Percentiles rank a stretch among this genome's conserved stretches.
Conservation (phyloP, 2,113 vertebrate genomes). For the Lepisosteus oculatus region DNA sequence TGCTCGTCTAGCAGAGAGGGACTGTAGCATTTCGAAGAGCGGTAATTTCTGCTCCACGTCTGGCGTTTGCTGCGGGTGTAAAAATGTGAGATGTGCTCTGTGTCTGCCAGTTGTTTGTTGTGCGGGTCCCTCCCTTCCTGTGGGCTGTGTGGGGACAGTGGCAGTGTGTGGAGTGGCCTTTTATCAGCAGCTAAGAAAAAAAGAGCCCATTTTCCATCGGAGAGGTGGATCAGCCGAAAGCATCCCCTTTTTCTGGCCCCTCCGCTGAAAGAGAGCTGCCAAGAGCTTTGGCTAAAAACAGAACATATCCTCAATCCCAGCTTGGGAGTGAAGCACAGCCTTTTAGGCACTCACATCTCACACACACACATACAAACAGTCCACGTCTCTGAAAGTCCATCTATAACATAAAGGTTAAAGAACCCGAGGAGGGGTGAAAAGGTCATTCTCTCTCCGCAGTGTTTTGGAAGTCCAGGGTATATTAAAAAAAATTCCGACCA, state of each 20-base stretch:
- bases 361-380: not conserved
- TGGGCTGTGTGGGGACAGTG: slow-evolving; percentile 11
- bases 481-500: too few relatives aligned
- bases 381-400: not conserved
- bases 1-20: slow-evolving; percentile 19
- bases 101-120: slow-evolving; percentile 26
- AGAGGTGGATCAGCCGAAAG: slow-evolving; percentile 22
- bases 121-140: slow-evolving; percentile 17
- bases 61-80: slow-evolving; percentile 23
- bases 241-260: slow-evolving; percentile 63
- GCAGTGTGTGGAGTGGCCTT: not conserved
- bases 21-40: slow-evolving; percentile 26
- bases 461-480: too few relatives aligned
- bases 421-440: not conserved
- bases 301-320: slow-evolving; percentile 28
- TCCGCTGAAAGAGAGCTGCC: slow-evolving; percentile 52
- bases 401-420: not conserved
- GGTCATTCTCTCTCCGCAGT: too few relatives aligned
- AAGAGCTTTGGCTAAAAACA: slow-evolving; percentile 40
- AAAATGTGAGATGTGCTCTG: slow-evolving; percentile 27
- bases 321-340: slow-evolving; percentile 1
- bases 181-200: slow-evolving; percentile 9
- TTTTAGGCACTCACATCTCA: slow-evolving; percentile 27
- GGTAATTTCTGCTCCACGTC: slow-evolving; percentile 23
- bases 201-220: not conserved